Base-by-base conservation (phyloP, 2,113 vertebrate species). In the Dipodomys ordii region DNA sequence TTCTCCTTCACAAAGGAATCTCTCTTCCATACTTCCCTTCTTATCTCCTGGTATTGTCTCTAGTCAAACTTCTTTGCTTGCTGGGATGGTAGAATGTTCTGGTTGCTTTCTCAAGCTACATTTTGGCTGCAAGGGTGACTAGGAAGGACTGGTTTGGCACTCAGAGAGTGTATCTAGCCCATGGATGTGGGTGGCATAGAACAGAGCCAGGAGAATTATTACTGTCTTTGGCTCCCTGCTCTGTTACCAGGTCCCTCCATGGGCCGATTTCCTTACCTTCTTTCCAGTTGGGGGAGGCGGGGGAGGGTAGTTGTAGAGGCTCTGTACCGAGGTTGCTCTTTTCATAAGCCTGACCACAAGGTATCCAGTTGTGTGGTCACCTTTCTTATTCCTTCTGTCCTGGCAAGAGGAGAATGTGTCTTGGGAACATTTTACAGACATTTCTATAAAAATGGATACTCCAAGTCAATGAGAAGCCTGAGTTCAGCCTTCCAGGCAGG, bases 371-470 rank as follows among this genome's bases (percentile, higher is more conserved):
- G 35, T 90, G 88, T 90, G 74, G 79, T 60, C 90, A 92, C 60
- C 39, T 25, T 73, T 87, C 83, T 30, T 74, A 28, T 8, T 62
- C 64, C 60, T 84, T 93, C n/a, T 83, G 86, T 60, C 22, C 67
- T 57, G 28, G 53, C 23, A 23, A 57, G 67, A 85, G 30, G 67
- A 86, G 92, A 87, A 81, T 65, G 87, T 67, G 73, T 12, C 46
- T 92, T 71, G 60, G 83, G 67, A 81, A 39, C 78, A 79, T 97
- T 92, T 96, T 91, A 97, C 98, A 97, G 71, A 74, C 81, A 95
- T 94, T 95, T 76, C 81, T 94, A 83, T 96, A 93, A 97, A 96
- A 95, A 88, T 93, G 95, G 15, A 81, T 46, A 85, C 78, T 96
- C 94, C 78, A 90, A 96, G 95, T 95, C 81, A 86, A 49, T 91